Base-by-base conservation (phyloP, 2,797 vertebrate species). In the Parotocinclus haroldoi region DNA sequence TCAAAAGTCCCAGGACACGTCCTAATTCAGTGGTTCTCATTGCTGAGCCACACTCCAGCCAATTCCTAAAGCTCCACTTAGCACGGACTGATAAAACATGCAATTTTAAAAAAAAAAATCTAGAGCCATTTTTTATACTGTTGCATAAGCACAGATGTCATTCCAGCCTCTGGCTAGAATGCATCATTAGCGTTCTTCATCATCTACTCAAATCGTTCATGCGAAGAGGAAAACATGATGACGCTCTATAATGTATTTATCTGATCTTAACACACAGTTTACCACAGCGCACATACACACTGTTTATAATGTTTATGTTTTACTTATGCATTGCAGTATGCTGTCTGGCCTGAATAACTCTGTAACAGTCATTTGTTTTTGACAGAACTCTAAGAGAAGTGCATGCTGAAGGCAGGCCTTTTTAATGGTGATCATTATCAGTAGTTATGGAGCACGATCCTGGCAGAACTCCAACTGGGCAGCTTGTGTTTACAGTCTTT, bases 131-230 rank as follows among this genome's bases (percentile, higher is more conserved):
- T 75, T 65, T 9, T 48, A 53, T 69, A 66, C 64, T 56, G 45
- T 76, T 77, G 69, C 54, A 60, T 54, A 50, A 64, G 73, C 63
- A 13, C 44, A 38, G 54, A 68, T 12, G 69, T 65, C 56, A 53
- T 65, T 63, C 74, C 57, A 56, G 16, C 73, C 54, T 59, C 12
- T 27, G 73, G 63, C 72, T 38, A 27, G 36, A 65, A 76, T 66
- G 68, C 46, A 68, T 84, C 79, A 74, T 86, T 85, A 75, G 76
- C 68, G 82, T 84, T 85, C 79, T 63, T 65, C 76, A 63, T 0
- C 62, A 69, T 65, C 27, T 27, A 27, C 27, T 27, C 27, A 27
- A 27, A 27, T 5, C 73, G 67, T 81, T 84, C 78, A 74, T 80
- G 70, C 74, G 73, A 65, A 80, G 76, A 67, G 67, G 53, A 72